A percentile compares a stretch with the other conserved stretches of the same genome.
These are phyloP conservation scores for Anolis apletophallus DNA, from an alignment of 2,797 vertebrate species.

Conservation along the genomic window DNA sequence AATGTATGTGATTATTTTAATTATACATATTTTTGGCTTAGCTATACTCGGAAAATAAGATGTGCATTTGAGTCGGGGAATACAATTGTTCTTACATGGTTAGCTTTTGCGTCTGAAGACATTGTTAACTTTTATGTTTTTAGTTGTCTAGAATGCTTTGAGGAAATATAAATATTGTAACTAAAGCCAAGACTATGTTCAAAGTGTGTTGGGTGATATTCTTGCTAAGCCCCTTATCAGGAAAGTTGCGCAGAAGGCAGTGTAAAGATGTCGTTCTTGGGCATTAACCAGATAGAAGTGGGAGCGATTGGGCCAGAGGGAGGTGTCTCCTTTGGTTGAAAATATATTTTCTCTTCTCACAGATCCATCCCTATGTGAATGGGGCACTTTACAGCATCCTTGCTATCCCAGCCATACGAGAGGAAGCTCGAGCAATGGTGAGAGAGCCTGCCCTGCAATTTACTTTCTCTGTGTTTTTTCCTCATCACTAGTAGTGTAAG, in stretches of 20 bases:
- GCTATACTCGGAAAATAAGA: not conserved
- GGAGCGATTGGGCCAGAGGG: not conserved
- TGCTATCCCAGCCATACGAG: constrained; percentile 86
- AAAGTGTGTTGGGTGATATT: not conserved
- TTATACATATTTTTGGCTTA: no score
- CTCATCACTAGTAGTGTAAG: no score
- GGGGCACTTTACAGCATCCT: constrained; percentile 95
- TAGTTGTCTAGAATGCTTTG: not conserved
- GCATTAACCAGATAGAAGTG: not conserved
- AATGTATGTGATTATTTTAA: no score
- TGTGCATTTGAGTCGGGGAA: not conserved
- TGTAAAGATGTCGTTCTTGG: not conserved
- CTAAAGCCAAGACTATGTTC: not conserved
- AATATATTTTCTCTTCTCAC: constrained; percentile 17
- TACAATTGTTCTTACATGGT: not conserved
- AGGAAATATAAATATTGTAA: no score
- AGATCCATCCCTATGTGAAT: constrained; percentile 95
- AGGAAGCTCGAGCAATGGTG: constrained; percentile 96
- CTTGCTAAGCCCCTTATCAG: not conserved
- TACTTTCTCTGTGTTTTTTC: not conserved
- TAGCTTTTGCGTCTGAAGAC: no score
- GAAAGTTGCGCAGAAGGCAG: not conserved
- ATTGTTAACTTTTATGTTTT: not conserved
- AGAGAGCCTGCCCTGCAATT: constrained; percentile 62
- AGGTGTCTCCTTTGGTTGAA: no score